phyloP scores from a whole-genome alignment of 2,888 invertebrate genomes.

The Brachypterus glaber region DNA sequence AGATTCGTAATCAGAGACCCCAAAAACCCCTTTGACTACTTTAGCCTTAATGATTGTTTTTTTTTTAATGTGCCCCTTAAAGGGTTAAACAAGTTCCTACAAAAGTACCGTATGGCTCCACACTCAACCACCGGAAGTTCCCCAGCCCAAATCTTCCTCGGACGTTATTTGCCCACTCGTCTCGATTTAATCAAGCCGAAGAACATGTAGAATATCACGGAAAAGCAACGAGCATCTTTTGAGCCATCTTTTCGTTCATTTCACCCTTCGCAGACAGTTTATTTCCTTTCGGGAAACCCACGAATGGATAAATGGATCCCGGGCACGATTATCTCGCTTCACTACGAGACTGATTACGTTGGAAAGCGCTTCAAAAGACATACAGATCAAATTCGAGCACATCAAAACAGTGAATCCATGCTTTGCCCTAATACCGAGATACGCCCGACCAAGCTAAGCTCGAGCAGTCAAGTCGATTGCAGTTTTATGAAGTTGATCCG shows the following conservation, averaged over 20 bases:
- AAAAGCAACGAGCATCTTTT: slow-evolving; percentile 8
- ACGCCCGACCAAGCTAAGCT: no score
- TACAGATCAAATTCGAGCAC: slow-evolving; percentile 9
- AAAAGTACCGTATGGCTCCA: no score
- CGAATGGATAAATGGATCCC: slow-evolving; percentile 10
- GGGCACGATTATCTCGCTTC: slow-evolving; percentile 8
- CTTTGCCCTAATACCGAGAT: no score
- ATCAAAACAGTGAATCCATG: neutral
- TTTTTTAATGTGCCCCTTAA: no score
- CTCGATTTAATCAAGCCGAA: slow-evolving; percentile 7
- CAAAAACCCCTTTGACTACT: no score
- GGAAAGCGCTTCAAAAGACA: no score
- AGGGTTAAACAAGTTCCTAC: no score
- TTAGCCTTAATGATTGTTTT: no score
- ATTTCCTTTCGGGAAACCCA: slow-evolving; percentile 10
- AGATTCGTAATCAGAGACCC: no score
- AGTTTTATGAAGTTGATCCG: no score
- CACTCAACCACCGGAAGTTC: no score
- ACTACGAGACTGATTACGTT: slow-evolving; percentile 5
- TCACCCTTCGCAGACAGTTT: slow-evolving; percentile 5
- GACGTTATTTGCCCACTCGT: slow-evolving; percentile 11
- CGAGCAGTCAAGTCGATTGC: no score
- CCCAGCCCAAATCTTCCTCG: slow-evolving; percentile 15
- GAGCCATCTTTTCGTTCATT: slow-evolving; percentile 3
- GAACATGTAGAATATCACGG: slow-evolving; percentile 1